These are phyloP conservation scores for Sphenopsis melanotis DNA, from an alignment of 2,797 vertebrate species.

Conservation along the genomic window DNA sequence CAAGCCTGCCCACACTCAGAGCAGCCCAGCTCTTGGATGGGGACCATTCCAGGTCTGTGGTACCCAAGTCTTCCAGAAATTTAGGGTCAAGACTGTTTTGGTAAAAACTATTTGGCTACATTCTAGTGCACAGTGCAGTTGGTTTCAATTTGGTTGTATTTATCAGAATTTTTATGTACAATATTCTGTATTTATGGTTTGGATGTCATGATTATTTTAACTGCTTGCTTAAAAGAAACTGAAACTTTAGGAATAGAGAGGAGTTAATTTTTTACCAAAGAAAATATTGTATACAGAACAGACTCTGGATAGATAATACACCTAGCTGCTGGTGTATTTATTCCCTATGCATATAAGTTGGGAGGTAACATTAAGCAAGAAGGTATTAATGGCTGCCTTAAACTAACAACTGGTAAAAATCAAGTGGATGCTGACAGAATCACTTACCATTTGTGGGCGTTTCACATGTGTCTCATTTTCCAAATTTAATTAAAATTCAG, in stretches of 20 bases:
- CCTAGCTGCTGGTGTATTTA: neutral
- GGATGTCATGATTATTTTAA: neutral
- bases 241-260: neutral
- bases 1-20: neutral
- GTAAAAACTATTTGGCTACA: neutral
- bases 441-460: neutral
- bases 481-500: neutral
- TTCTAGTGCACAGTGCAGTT: neutral
- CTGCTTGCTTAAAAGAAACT: neutral
- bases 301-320: neutral
- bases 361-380: neutral
- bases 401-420: neutral
- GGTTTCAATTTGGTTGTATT: neutral
- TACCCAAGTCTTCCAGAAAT: neutral
- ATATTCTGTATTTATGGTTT: neutral
- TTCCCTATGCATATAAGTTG: neutral
- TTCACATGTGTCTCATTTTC: neutral
- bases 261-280: neutral
- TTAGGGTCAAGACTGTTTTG: neutral
- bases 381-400: neutral
- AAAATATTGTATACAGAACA: neutral
- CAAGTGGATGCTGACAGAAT: neutral
- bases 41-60: neutral
- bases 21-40: neutral
- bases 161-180: neutral